These are phyloP conservation scores for Dolichomitus sp. DNA, from an alignment of 2,888 invertebrate genomes.

Conservation along the genomic window DNA sequence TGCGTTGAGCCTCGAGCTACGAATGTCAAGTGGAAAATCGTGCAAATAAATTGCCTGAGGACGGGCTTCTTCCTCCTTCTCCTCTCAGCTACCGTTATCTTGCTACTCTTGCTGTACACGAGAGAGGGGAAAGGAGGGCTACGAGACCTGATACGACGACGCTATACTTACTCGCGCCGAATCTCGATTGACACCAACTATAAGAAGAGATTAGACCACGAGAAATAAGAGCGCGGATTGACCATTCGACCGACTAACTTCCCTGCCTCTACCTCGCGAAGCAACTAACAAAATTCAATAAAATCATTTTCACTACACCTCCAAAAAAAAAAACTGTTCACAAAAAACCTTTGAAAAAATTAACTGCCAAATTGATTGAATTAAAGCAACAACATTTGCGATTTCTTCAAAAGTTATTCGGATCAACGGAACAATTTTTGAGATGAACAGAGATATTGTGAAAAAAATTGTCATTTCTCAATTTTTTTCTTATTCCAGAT, in stretches of 20 bases:
- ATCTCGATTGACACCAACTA: conserved; percentile 37
- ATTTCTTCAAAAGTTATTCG: too few relatives aligned
- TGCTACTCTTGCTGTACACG: conserved; percentile 3
- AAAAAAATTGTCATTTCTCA: too few relatives aligned
- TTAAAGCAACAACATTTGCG: neutral
- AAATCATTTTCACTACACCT: neutral
- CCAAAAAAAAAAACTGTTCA: neutral
- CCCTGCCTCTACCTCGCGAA: neutral
- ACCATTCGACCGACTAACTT: neutral
- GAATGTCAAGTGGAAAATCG: conserved; percentile 84
- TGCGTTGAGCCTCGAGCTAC: conserved; percentile 70
- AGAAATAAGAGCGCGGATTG: conserved; percentile 12
- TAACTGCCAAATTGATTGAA: neutral
- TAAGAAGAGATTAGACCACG: neutral
- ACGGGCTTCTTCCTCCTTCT: conserved; percentile 60
- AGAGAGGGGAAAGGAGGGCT: conserved; percentile 33
- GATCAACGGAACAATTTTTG: too few relatives aligned
- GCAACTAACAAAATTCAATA: neutral
- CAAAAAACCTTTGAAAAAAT: neutral
- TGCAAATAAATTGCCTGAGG: conserved; percentile 77
- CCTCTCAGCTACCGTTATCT: conserved; percentile 8
- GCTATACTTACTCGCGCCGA: conserved; percentile 53
- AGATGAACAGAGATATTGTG: too few relatives aligned
- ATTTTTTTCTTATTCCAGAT: too few relatives aligned
- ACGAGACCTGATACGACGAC: conserved; percentile 34